Evolutionary conservation across 1,140 invertebrate species (phyloP).

Genomic region (Sminthurinus signatus): DNA sequence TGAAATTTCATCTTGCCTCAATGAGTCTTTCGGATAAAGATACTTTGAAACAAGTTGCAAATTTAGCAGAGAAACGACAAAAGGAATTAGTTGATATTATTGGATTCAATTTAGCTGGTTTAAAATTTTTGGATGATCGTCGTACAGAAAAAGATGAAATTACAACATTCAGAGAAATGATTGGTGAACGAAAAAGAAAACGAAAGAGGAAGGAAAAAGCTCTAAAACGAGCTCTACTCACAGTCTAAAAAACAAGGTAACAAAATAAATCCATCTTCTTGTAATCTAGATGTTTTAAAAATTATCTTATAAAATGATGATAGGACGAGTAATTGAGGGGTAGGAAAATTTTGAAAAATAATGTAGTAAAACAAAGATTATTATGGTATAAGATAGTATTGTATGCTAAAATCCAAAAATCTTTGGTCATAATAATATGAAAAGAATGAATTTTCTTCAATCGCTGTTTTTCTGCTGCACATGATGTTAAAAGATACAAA

Average conservation of each 20-base stretch:
- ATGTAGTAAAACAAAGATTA: no score
- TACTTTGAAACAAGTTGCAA: conserved; percentile 14
- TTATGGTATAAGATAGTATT: no score
- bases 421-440: no score
- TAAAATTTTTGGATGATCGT: conserved; percentile 66
- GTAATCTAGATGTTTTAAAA: no score
- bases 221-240: conserved; percentile 59
- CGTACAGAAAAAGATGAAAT: conserved; percentile 74
- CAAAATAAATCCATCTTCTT: no score
- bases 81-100: conserved; percentile 61
- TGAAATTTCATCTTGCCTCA: conserved; percentile 35
- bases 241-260: conserved; percentile 36
- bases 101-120: conserved; percentile 79
- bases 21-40: conserved; percentile 26
- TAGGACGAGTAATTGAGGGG: no score
- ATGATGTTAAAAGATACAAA: no score
- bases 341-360: no score
- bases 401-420: no score
- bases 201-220: conserved; percentile 63
- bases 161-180: conserved; percentile 75
- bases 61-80: conserved; percentile 17
- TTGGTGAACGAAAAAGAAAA: conserved; percentile 56
- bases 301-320: no score
- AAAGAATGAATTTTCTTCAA: no score
- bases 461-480: no score